Evolutionary conservation across 1,140 invertebrate genomes (phyloP), one percentile per base, ranked within the genome.

Genomic region (Drosophila sp.): DNA sequence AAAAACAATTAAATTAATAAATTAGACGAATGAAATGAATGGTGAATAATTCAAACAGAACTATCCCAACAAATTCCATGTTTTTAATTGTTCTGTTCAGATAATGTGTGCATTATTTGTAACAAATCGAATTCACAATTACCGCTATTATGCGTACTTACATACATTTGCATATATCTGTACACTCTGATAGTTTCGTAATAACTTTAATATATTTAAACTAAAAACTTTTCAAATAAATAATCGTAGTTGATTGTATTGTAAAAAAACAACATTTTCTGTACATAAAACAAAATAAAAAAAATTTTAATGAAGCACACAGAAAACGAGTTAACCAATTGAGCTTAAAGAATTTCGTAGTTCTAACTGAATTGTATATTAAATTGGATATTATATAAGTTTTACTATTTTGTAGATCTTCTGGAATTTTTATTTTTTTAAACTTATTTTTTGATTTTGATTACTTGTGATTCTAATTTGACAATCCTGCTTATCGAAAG

Each of bases 201-300:
- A 59, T 50, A 46, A 56, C 40, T 36, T 62, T 45, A 43, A 59
- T 41, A 38, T 9, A 62, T 32, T 63, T 56, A n/a, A 69, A 70
- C 45, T 71, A 13, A 45, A 50, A 66, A 40, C 51, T 53, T 59
- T 46, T 36, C 13, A 75, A 59, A 25, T 46, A 50, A 25, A 41
- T 57, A 64, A 69, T 63, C 50, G 61, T 66, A 77, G 75, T 65
- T 65, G 18, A 78, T 67, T 48, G 45, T 73, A 77, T 51, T 76
- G 62, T 72, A 72, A 46, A 66, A 73, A 53, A 27, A 38, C 34
- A 40, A 51, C 9, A 54, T 36, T 46, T 43, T 72, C 21, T 80
- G 78, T 80, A 80, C 54, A 80, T 80, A 80, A 13, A 13, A 13
- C 36, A n/a, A n/a, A 38, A 53, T 48, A 64, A 54, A n/a, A n/a